Base-by-base conservation (phyloP, 2,113 vertebrate species). In the Hydrochoerus hydrochaeris region DNA sequence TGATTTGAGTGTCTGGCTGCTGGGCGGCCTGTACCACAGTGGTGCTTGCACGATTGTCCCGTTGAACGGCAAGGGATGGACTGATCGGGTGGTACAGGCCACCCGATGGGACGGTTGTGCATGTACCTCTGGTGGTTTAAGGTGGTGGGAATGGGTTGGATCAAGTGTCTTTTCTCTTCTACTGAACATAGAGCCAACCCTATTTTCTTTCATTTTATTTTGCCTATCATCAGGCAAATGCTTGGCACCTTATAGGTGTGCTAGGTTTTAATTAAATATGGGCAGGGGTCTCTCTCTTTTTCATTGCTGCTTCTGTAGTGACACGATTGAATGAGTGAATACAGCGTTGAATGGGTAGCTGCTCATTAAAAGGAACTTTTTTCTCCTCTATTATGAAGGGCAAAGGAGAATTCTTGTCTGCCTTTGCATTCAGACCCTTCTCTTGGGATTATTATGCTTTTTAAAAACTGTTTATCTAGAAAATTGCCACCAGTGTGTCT, bases 201-300 rank as follows among this genome's bases (percentile, higher is more conserved):
- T 32, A 46, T 85, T 96, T 82, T 91, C 38, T 71, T 86, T 62
- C 60, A 87, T 65, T 14, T 54, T 54, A 54, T 54, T 96, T 88
- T 92, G 26, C 93, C 82, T 86, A 38, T 24, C 44, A 52, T 58
- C 24, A 60, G 69, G 75, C 14, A 88, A 88, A 86, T 80, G 58
- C 35, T 88, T 24, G 41, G 20, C 11, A 71, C 71, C 54, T 86
- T 54, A 19, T 30, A 85, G 8, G n/a, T 88, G 32, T 71, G 73
- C 35, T 78, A 52, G 58, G 77, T n/a, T 77, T 73, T 75, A 3
- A 58, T 5, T 93, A 12, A 54, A n/a, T 12, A 54, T 19, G 44
- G 67, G 22, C 41, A 82, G 60, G 57, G 41, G 26, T 60, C 60
- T 88, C 13, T 87, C 16, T 35, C 11, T 82, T 58, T 41, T 41